Percentiles rank a stretch among this genome's conserved stretches.
phyloP scores from a whole-genome alignment of 1,140 invertebrate species.

The Heliconius congener region DNA sequence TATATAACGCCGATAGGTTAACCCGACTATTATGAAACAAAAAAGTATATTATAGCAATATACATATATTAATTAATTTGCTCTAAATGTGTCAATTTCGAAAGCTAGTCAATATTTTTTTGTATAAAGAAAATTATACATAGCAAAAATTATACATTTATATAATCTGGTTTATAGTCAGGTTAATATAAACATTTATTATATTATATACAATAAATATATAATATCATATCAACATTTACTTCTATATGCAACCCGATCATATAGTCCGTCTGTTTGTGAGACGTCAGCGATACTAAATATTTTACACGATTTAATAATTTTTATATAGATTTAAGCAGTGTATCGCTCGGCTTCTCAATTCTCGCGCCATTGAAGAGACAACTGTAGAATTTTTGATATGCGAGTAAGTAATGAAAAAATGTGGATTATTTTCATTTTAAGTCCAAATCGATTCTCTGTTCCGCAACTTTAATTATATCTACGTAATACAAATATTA shows the following conservation, averaged over 20 bases:
- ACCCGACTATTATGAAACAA: not conserved
- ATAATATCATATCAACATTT: constrained; percentile 59
- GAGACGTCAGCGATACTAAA: constrained; percentile 24
- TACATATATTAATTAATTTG: not conserved
- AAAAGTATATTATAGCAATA: not conserved
- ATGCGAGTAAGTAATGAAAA: not conserved
- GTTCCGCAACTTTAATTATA: not conserved
- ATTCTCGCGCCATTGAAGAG: not conserved
- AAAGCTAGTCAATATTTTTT: not conserved
- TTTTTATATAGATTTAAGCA: constrained; percentile 12
- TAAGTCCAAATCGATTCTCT: not conserved
- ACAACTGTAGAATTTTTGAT: constrained; percentile 1
- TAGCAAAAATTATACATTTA: not conserved
- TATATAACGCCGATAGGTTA: constrained; percentile 8
- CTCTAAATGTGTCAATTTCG: not conserved
- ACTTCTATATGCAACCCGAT: constrained; percentile 49
- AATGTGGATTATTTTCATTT: not conserved
- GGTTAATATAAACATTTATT: not conserved
- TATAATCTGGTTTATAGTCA: not conserved
- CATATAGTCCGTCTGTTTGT: constrained; percentile 2
- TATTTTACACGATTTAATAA: not conserved
- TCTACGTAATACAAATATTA: not conserved
- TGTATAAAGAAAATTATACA: not conserved
- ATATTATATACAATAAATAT: constrained; percentile 37
- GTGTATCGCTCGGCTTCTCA: constrained; percentile 13